phyloP scores from a whole-genome alignment of 2,113 vertebrate species.

The Hyla sarda region DNA sequence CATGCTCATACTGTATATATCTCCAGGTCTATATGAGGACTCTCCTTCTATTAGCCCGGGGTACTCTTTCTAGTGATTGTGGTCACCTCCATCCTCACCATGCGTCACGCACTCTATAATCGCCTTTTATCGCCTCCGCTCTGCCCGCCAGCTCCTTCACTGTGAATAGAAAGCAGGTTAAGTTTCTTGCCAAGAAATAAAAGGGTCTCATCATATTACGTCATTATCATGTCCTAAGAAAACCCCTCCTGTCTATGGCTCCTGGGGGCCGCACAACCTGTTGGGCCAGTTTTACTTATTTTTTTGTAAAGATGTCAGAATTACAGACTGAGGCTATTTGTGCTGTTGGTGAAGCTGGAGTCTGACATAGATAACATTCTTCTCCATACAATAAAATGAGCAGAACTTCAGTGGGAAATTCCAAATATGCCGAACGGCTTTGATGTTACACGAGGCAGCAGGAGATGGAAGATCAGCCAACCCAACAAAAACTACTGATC shows the following conservation, averaged over 20 bases:
- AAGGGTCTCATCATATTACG: slow-evolving; percentile 41
- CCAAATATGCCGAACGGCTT: neutral
- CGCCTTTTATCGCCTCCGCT: neutral
- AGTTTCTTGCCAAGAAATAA: slow-evolving; percentile 31
- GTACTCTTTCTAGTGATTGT: neutral
- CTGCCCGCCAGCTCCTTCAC: neutral
- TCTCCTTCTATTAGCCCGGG: neutral
- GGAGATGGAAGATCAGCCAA: neutral
- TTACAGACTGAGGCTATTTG: neutral
- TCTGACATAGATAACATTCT: slow-evolving; percentile 11
- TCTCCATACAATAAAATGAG: neutral
- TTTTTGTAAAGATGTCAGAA: neutral
- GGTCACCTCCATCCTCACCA: neutral
- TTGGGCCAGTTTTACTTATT: slow-evolving; percentile 15
- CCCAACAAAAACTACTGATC: neutral
- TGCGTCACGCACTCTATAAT: slow-evolving; percentile 15
- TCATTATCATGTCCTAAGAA: slow-evolving; percentile 50
- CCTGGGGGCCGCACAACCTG: slow-evolving; percentile 12
- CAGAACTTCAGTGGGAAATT: neutral
- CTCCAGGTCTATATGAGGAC: neutral
- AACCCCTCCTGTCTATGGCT: slow-evolving; percentile 25
- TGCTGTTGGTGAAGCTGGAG: neutral
- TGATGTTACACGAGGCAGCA: neutral
- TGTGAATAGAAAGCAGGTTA: slow-evolving; percentile 42
- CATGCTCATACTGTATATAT: no score